phyloP scores from a whole-genome alignment of 1,140 invertebrate genomes.

The Pissodes strobi region DNA sequence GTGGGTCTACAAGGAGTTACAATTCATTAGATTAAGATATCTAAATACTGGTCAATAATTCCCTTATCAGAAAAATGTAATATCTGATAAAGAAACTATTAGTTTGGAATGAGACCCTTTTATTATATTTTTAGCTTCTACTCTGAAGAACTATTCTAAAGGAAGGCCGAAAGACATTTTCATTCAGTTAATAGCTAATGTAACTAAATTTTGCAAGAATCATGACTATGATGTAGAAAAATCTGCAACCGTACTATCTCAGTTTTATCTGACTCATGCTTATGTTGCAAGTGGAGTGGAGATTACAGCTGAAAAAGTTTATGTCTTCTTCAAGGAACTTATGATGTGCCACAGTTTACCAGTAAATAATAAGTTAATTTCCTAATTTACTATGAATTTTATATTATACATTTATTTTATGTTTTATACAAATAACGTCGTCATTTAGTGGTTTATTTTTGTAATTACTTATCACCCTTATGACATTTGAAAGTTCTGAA shows the following conservation, averaged over 20 bases:
- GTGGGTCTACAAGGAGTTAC: no score
- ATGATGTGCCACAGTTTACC: conserved; percentile 44
- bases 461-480: no score
- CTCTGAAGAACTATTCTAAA: conserved; percentile 31
- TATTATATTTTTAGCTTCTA: conserved; percentile 13
- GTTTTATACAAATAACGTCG: no score
- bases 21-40: no score
- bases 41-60: no score
- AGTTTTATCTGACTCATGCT: conserved; percentile 48
- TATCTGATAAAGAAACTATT: no score
- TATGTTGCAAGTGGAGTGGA: conserved; percentile 45
- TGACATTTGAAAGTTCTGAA: no score
- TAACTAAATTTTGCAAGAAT: conserved; percentile 45
- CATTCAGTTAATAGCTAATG: conserved; percentile 44
- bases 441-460: no score
- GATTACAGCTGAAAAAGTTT: conserved; percentile 47
- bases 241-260: conserved; percentile 45
- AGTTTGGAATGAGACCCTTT: no score
- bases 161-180: conserved; percentile 41
- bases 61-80: no score
- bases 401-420: neutral
- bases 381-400: neutral
- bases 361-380: conserved; percentile 34
- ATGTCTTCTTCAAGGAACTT: conserved; percentile 49
- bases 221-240: conserved; percentile 40